These are phyloP conservation scores for Lathamus discolor DNA, from an alignment of 2,113 vertebrate species.

Conservation along the genomic window DNA sequence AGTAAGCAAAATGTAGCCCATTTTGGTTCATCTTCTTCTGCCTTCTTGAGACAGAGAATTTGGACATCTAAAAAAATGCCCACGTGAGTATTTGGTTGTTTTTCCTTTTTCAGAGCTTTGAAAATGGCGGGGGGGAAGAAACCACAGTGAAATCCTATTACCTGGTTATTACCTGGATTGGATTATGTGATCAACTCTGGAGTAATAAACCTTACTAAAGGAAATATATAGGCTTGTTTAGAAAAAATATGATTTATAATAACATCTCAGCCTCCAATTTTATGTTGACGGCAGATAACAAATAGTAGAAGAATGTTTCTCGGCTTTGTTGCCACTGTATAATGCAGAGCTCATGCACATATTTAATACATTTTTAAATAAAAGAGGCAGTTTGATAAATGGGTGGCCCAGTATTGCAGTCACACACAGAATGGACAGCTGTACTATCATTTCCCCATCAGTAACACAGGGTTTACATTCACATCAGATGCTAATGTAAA, in stretches of 20 bases:
- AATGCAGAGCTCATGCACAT: background rate
- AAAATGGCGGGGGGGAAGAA: background rate
- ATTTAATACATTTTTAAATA: conserved; percentile 19
- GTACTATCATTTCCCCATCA: background rate
- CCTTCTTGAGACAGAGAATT: background rate
- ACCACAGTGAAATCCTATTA: background rate
- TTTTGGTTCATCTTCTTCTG: background rate
- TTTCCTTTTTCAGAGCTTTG: background rate
- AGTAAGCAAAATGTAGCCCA: background rate
- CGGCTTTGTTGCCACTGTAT: background rate
- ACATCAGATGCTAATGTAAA: background rate
- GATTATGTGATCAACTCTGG: background rate
- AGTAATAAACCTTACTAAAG: background rate
- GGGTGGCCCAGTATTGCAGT: background rate
- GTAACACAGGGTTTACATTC: background rate
- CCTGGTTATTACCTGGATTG: background rate
- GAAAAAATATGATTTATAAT: background rate
- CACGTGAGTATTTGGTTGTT: background rate
- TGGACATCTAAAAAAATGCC: background rate
- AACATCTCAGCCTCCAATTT: background rate
- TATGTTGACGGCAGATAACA: background rate
- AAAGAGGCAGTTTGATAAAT: conserved; percentile 9
- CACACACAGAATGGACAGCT: background rate
- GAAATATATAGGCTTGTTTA: background rate
- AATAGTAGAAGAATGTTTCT: background rate